Conservation (phyloP, 2,888 invertebrate genomes). For the Globia sparganii region DNA sequence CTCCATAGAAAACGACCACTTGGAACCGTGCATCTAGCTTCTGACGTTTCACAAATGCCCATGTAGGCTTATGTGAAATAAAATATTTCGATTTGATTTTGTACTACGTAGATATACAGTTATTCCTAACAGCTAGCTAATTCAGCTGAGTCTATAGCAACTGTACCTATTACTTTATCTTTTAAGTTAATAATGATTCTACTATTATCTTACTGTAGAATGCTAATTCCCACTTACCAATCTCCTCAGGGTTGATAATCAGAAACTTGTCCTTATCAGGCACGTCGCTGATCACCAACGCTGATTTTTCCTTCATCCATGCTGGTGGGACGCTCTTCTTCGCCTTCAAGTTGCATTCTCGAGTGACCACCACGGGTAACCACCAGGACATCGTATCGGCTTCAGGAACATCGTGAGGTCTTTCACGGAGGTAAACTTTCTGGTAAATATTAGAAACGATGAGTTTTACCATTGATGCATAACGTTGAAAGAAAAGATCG, state of each 20-base stretch:
- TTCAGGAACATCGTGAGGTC: conserved; percentile 93
- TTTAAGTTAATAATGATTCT: too few species aligned
- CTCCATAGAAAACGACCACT: too few species aligned
- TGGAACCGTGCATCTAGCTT: too few species aligned
- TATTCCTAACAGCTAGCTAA: too few species aligned
- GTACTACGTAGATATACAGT: too few species aligned
- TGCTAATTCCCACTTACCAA: conserved; percentile 88
- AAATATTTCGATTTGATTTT: too few species aligned
- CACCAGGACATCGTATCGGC: conserved; percentile 93
- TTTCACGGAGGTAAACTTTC: conserved; percentile 93
- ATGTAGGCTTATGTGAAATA: too few species aligned
- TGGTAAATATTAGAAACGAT: conserved; percentile 64
- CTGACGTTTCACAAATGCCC: too few species aligned
- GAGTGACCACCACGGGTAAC: conserved; percentile 92
- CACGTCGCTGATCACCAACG: conserved; percentile 88
- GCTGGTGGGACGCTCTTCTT: conserved; percentile 88
- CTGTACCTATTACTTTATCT: too few species aligned
- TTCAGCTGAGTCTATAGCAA: too few species aligned
- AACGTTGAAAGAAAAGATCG: not conserved
- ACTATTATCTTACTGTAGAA: too few species aligned
- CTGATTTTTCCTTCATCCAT: conserved; percentile 92
- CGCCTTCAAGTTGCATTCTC: conserved; percentile 91
- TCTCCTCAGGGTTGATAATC: conserved; percentile 96
- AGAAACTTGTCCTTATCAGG: conserved; percentile 92
- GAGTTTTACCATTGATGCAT: not conserved